Evolutionary conservation across 2,797 vertebrate species (phyloP), one percentile per base, ranked within the genome.

Genomic region (Merluccius polli): DNA sequence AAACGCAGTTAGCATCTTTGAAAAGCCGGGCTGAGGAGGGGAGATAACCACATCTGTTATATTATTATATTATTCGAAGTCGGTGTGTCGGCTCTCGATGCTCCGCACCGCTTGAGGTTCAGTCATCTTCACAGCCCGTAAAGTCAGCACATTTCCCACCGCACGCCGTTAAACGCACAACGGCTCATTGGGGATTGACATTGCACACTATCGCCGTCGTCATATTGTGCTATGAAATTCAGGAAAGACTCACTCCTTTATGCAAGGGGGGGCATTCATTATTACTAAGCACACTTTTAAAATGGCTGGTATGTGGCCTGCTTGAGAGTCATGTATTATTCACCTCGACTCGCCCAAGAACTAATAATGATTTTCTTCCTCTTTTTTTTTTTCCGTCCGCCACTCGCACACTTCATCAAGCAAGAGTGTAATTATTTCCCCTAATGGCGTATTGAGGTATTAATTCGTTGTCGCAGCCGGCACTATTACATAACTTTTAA

Each of bases 101-200:
- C 86, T 2, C 0, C 0, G 79, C 24, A 78, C 84, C 86, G 89
- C 89, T 80, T 87, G 91, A 81, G 75, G 81, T 85, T 90, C 91
- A 90, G 89, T 92, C 92, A 92, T 93, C 90, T 90, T 93, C 91
- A 93, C 91, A 88, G 90, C 76, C 89, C 38, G 89, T 92, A 89
- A 90, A 91, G 89, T 91, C 91, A 90, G 91, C 91, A 92, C 90
- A 89, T 92, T 91, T 86, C 18, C 84, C 73, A 80, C 88, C 4
- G 44, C 44, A 16, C 83, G 80, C 87, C 87, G 86, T 92, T 90
- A 90, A 87, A 88, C 89, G 85, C 75, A 78, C 82, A 76, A 89
- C 44, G 90, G 88, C 89, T 92, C 91, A 90, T 92, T 88, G 86
- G 82, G 87, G 86, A 89, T 73, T 78, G 88, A 88, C 85, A 79